These are phyloP conservation scores for Symphodus melops DNA, from an alignment of 2,113 vertebrate species.

Conservation along the genomic window DNA sequence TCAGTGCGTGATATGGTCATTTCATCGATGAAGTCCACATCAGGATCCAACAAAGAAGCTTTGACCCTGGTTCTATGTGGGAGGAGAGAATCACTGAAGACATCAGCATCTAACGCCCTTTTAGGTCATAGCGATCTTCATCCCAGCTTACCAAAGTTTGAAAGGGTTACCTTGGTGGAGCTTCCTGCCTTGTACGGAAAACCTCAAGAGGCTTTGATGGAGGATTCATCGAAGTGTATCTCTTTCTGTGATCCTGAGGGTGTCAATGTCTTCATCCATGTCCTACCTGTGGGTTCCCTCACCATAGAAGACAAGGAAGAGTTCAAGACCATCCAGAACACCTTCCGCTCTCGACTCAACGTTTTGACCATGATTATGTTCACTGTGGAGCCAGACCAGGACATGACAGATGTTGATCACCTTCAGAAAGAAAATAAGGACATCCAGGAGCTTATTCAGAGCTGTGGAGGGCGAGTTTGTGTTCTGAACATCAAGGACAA, in stretches of 20 bases:
- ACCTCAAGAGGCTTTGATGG: conserved; percentile 15
- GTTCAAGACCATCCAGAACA: conserved; percentile 34
- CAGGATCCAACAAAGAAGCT: background rate
- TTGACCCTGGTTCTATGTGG: conserved; percentile 64
- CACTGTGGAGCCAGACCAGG: conserved; percentile 12
- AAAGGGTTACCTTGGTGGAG: conserved; percentile 21
- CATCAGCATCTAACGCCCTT: conserved; percentile 31
- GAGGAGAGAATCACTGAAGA: conserved; percentile 39
- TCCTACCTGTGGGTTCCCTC: conserved; percentile 27
- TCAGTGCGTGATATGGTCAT: too few species aligned
- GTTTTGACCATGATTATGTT: conserved; percentile 54
- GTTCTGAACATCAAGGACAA: conserved; percentile 16
- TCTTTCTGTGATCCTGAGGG: conserved; percentile 42
- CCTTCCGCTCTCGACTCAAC: conserved; percentile 11
- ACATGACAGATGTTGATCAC: conserved; percentile 3
- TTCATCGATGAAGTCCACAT: background rate
- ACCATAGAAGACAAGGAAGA: conserved; percentile 43
- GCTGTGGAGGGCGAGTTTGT: conserved; percentile 3
- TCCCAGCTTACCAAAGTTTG: conserved; percentile 30
- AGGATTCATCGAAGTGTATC: conserved; percentile 15
- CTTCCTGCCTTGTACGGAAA: conserved; percentile 34
- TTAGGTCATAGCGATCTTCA: conserved; percentile 20
- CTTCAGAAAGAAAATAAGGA: background rate
- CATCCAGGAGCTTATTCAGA: conserved; percentile 26
- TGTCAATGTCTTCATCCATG: conserved; percentile 42